Percentiles rank a stretch among this genome's conserved stretches.
phyloP scores from a whole-genome alignment of 2,113 vertebrate genomes.

The Microtus pennsylvanicus region DNA sequence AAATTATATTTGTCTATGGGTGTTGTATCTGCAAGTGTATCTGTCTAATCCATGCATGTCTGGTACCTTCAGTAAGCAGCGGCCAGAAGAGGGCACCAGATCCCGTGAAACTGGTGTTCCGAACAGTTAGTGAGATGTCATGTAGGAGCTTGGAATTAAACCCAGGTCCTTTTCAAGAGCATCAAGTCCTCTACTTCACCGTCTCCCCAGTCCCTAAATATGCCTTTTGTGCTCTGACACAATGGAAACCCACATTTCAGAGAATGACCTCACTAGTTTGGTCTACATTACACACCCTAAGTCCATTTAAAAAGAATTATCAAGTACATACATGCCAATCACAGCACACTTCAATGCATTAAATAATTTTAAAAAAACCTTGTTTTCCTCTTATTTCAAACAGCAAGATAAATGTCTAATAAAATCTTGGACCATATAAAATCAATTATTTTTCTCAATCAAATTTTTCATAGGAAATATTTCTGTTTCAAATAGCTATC shows the following conservation, averaged over 20 bases:
- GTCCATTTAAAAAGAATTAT: slow-evolving; percentile 42
- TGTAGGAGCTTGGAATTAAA: background rate
- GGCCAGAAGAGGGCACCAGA: background rate
- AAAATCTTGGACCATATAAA: slow-evolving; percentile 26
- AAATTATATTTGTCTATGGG: background rate
- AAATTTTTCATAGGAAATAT: slow-evolving; percentile 29
- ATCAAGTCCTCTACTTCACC: background rate
- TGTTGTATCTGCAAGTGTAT: background rate
- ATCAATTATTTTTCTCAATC: background rate
- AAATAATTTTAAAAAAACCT: no score
- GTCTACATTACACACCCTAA: background rate
- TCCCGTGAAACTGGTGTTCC: no score
- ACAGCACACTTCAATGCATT: slow-evolving; percentile 39
- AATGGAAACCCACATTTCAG: background rate
- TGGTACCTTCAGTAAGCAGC: background rate
- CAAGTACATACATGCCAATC: slow-evolving; percentile 24
- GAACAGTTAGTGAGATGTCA: no score
- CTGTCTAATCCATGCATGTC: background rate
- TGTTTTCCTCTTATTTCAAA: slow-evolving; percentile 42
- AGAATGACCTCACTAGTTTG: slow-evolving; percentile 19
- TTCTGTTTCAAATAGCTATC: slow-evolving; percentile 38
- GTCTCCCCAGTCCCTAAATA: background rate
- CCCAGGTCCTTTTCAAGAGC: background rate
- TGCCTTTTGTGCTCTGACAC: background rate
- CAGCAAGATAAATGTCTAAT: background rate